Evolutionary conservation across 2,888 invertebrate genomes (phyloP).

Genomic region (Netelia virgata): DNA sequence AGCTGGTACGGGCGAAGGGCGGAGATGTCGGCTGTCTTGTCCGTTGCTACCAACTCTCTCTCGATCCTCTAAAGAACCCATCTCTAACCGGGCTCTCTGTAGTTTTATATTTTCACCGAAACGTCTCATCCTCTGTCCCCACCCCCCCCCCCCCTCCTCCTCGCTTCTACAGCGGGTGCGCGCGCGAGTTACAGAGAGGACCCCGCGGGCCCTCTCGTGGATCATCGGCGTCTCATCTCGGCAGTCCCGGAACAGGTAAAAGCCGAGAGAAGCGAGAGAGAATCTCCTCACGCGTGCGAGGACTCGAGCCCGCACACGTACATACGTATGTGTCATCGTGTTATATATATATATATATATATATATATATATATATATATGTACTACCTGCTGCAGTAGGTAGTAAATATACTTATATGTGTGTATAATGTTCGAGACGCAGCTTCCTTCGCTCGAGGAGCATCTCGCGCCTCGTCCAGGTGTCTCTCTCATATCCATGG

Average conservation of each 20-base stretch:
- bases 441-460: slow-evolving; percentile 49
- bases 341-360: not conserved
- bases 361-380: slow-evolving; percentile 11
- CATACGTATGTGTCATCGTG: slow-evolving; percentile 41
- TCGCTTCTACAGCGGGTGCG: not conserved
- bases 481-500: slow-evolving; percentile 34
- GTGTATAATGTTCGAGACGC: slow-evolving; percentile 45
- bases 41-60: slow-evolving; percentile 80
- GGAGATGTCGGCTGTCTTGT: slow-evolving; percentile 83
- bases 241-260: slow-evolving; percentile 51
- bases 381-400: not conserved
- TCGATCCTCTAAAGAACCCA: slow-evolving; percentile 78
- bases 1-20: slow-evolving; percentile 73
- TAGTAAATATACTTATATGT: not conserved
- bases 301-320: slow-evolving; percentile 60
- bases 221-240: slow-evolving; percentile 74
- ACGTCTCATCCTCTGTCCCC: slow-evolving; percentile 35
- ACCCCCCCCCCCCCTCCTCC: not conserved
- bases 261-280: slow-evolving; percentile 46
- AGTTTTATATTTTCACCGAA: slow-evolving; percentile 77
- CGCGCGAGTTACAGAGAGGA: slow-evolving; percentile 13
- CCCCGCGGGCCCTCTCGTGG: slow-evolving; percentile 66
- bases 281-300: slow-evolving; percentile 65
- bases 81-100: slow-evolving; percentile 74
- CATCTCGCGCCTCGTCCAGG: slow-evolving; percentile 57